Conservation (phyloP, 2,113 vertebrate species). For the Rattus norvegicus region DNA sequence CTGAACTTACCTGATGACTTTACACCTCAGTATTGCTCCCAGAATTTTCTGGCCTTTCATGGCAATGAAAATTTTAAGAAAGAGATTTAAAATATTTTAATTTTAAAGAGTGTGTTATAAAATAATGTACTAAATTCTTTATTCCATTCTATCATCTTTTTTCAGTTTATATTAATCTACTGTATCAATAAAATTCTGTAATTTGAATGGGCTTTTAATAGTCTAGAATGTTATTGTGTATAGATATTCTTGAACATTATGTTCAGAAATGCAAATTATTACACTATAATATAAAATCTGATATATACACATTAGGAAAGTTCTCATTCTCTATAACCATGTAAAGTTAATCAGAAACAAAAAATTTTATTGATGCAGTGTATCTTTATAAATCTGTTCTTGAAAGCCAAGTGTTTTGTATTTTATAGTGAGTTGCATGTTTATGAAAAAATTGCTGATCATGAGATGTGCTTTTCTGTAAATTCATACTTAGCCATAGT, state of each 20-base stretch:
- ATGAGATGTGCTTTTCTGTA: slow-evolving; percentile 88
- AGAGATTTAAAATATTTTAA: slow-evolving; percentile 91
- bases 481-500: slow-evolving; percentile 87
- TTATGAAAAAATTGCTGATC: slow-evolving; percentile 88
- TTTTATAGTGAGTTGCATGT: slow-evolving; percentile 91
- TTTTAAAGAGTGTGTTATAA: slow-evolving; percentile 91
- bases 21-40: slow-evolving; percentile 92
- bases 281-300: slow-evolving; percentile 87
- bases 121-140: slow-evolving; percentile 91
- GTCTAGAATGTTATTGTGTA: slow-evolving; percentile 90
- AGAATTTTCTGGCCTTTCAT: slow-evolving; percentile 87
- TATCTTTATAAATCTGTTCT: slow-evolving; percentile 91
- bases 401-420: slow-evolving; percentile 90
- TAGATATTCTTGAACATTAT: slow-evolving; percentile 87
- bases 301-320: slow-evolving; percentile 88
- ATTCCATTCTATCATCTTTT: slow-evolving; percentile 88
- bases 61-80: slow-evolving; percentile 87
- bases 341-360: slow-evolving; percentile 89
- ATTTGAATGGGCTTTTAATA: slow-evolving; percentile 91
- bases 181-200: slow-evolving; percentile 98
- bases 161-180: slow-evolving; percentile 93
- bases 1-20: slow-evolving; percentile 83
- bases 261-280: slow-evolving; percentile 89
- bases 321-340: slow-evolving; percentile 86
- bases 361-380: slow-evolving; percentile 90